Evolutionary conservation across 2,888 invertebrate genomes (phyloP).

Genomic region (Lasioglossum leucozonium): DNA sequence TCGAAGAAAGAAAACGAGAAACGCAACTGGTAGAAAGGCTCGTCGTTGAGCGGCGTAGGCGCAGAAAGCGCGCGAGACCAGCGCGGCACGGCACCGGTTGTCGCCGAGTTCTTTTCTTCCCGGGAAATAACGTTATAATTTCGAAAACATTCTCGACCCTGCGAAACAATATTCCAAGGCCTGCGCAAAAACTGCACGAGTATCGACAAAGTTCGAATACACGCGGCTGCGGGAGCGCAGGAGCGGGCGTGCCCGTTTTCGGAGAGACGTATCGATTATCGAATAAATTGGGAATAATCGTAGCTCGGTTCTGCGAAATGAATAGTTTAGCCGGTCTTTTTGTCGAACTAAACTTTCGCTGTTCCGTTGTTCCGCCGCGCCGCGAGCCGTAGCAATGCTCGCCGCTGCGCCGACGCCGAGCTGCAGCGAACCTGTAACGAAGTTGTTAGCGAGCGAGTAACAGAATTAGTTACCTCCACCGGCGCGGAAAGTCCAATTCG

Average conservation of each 20-base stretch:
- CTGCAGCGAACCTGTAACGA: conserved; percentile 65
- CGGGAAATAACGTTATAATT: not conserved
- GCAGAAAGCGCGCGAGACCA: too few relatives aligned
- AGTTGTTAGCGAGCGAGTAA: conserved; percentile 75
- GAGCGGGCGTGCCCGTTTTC: not conserved
- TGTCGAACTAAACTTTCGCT: conserved; percentile 30
- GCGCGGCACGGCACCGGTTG: too few relatives aligned
- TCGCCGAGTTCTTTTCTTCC: not conserved
- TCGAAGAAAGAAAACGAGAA: not conserved
- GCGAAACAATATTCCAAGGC: not conserved
- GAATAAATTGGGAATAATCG: conserved; percentile 50
- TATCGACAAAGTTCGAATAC: not conserved
- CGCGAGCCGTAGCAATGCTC: conserved; percentile 27
- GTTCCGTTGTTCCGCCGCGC: not conserved
- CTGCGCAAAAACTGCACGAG: not conserved
- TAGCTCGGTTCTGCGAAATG: conserved; percentile 52
- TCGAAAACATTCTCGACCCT: not conserved
- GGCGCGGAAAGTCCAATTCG: conserved; percentile 81
- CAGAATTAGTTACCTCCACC: conserved; percentile 79
- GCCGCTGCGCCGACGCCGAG: not conserved
- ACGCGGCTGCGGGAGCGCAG: not conserved
- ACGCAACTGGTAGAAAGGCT: not conserved
- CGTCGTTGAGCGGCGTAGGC: not conserved
- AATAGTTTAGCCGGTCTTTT: conserved; percentile 67
- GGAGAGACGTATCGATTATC: not conserved